phyloP scores from a whole-genome alignment of 2,113 vertebrate species.

The Odontesthes bonariensis region DNA sequence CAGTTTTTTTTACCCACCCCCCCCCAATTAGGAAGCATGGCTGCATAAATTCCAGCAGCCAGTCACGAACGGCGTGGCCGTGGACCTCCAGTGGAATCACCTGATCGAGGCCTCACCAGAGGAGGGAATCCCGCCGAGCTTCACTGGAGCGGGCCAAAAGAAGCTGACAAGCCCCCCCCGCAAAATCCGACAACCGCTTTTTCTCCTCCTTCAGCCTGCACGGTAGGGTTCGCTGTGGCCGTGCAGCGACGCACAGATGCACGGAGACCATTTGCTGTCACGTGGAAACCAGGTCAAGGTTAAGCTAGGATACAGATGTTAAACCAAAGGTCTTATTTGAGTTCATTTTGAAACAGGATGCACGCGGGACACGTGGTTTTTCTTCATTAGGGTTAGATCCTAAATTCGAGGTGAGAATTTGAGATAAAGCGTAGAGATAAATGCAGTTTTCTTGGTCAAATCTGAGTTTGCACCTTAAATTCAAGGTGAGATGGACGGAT shows the following conservation, averaged over 20 bases:
- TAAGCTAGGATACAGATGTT: no score
- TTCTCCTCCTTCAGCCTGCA: neutral
- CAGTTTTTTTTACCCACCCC: conserved; percentile 12
- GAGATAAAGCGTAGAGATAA: no score
- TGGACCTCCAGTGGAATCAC: conserved; percentile 56
- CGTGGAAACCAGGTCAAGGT: neutral
- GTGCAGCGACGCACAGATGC: neutral
- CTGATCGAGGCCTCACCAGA: conserved; percentile 28
- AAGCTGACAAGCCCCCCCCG: conserved; percentile 15
- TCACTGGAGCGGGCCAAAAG: conserved; percentile 22
- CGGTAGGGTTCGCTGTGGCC: neutral
- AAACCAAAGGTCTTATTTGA: no score
- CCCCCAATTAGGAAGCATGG: conserved; percentile 10
- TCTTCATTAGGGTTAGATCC: no score
- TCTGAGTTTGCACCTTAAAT: no score
- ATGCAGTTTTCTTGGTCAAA: no score
- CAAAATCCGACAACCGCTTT: neutral
- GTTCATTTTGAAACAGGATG: no score
- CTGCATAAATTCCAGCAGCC: conserved; percentile 25
- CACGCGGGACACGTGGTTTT: neutral
- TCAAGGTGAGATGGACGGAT: no score
- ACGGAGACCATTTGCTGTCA: neutral
- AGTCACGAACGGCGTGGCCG: conserved; percentile 2
- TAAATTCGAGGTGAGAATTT: no score
- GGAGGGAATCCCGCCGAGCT: conserved; percentile 6